These are phyloP conservation scores for Lampris megalopsis DNA, from an alignment of 2,113 vertebrate genomes.

Conservation along the genomic window DNA sequence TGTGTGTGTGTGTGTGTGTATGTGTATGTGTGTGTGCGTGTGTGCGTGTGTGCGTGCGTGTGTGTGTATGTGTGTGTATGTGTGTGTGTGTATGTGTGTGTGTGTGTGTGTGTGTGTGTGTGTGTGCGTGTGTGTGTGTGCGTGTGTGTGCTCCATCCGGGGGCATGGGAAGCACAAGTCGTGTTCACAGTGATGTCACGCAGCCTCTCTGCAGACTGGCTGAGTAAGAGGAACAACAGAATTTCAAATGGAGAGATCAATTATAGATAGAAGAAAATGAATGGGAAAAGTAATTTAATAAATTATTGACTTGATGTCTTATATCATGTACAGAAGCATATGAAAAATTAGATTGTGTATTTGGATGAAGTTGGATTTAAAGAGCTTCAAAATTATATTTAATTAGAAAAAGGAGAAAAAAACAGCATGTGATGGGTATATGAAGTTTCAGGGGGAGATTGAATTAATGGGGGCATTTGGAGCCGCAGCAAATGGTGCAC, in stretches of 20 bases:
- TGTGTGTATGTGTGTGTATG: constrained; percentile 24
- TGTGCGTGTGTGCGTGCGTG: no score
- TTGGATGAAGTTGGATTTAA: constrained; percentile 84
- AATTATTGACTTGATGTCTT: constrained; percentile 87
- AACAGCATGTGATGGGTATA: constrained; percentile 71
- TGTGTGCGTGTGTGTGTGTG: constrained; percentile 12
- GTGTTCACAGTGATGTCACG: constrained; percentile 80
- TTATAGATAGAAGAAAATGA: constrained; percentile 89
- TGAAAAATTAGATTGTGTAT: constrained; percentile 86
- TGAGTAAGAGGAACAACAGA: constrained; percentile 86
- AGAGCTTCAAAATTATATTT: constrained; percentile 84
- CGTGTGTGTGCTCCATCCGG: constrained; percentile 38
- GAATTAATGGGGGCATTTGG: constrained; percentile 76
- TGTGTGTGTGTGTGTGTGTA: no score
- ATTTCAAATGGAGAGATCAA: constrained; percentile 87
- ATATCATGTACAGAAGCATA: constrained; percentile 86
- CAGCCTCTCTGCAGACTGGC: constrained; percentile 75
- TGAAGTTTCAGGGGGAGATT: constrained; percentile 70
- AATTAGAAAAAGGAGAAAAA: constrained; percentile 81
- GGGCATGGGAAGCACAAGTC: constrained; percentile 42
- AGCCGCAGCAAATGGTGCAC: constrained; percentile 65
- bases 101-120: background rate
- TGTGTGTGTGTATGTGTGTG: constrained; percentile 27
- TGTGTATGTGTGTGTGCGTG: no score
- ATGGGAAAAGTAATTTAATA: constrained; percentile 87